Evolutionary conservation across 2,797 vertebrate genomes (phyloP).

Genomic region (Erethizon dorsatum): DNA sequence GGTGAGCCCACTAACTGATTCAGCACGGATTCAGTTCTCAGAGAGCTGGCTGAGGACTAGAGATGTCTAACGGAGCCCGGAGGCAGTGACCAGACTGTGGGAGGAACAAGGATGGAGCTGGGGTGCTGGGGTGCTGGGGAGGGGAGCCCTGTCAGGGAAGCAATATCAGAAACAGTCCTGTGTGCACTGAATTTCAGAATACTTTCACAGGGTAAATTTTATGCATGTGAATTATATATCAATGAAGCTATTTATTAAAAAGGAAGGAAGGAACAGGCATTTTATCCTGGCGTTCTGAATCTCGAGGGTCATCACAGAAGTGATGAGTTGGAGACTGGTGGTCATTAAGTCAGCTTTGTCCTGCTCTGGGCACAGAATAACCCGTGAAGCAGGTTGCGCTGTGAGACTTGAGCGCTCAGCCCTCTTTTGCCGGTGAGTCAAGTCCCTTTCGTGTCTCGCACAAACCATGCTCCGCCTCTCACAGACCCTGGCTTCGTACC

Average conservation of each 20-base stretch:
- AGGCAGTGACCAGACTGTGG: neutral
- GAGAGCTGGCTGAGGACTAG: neutral
- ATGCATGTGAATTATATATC: neutral
- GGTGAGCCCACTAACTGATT: neutral
- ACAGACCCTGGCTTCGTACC: neutral
- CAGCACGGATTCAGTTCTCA: neutral
- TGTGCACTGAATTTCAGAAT: neutral
- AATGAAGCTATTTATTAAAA: neutral
- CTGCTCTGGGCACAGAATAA: no score
- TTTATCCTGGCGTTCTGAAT: neutral
- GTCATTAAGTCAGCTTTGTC: neutral
- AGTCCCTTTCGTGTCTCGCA: neutral
- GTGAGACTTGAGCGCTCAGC: accelerated
- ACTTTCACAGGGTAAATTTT: neutral
- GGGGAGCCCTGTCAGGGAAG: neutral
- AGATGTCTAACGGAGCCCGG: neutral
- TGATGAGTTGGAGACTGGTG: neutral
- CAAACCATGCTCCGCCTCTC: neutral
- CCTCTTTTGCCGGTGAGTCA: neutral
- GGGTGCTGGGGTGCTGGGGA: no score
- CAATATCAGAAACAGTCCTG: neutral
- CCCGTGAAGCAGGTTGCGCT: neutral
- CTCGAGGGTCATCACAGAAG: neutral
- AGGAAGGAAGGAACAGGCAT: neutral
- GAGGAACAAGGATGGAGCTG: neutral